A percentile compares a stretch with the other conserved stretches of the same genome.
These are phyloP conservation scores for Archegozetes longisetosus DNA, from an alignment of 1,140 invertebrate genomes.

Conservation along the genomic window DNA sequence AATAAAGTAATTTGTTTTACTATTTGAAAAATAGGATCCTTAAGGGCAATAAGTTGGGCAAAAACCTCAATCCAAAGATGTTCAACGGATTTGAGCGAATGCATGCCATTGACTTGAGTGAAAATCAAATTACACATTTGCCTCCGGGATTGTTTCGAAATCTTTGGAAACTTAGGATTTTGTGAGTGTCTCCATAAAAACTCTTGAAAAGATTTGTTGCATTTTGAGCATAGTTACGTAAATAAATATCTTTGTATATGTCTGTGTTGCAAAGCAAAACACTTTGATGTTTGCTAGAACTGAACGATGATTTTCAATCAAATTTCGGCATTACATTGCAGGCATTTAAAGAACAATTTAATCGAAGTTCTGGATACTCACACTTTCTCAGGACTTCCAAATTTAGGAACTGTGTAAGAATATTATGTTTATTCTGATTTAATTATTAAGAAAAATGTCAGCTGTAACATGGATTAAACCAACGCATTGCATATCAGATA, in stretches of 20 bases:
- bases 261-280: no score
- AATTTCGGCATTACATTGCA: no score
- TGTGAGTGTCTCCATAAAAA: no score
- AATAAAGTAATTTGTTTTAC: no score
- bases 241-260: no score
- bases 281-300: no score
- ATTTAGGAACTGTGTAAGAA: conserved; percentile 18
- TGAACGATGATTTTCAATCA: no score
- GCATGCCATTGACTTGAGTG: conserved; percentile 24
- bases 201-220: no score
- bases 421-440: background rate
- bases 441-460: background rate
- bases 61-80: conserved; percentile 9
- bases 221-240: no score
- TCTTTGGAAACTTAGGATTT: conserved; percentile 26
- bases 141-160: conserved; percentile 25
- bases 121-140: conserved; percentile 26
- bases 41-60: conserved; percentile 13
- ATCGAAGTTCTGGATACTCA: conserved; percentile 24
- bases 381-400: conserved; percentile 18
- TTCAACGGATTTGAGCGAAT: conserved; percentile 13
- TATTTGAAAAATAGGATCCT: conserved; percentile 10
- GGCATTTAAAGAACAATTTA: conserved; percentile 28
- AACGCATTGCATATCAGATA: no score
- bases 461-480: no score